Evolutionary conservation across 2,888 invertebrate species (phyloP).

Genomic region (Coecobrya sp.): DNA sequence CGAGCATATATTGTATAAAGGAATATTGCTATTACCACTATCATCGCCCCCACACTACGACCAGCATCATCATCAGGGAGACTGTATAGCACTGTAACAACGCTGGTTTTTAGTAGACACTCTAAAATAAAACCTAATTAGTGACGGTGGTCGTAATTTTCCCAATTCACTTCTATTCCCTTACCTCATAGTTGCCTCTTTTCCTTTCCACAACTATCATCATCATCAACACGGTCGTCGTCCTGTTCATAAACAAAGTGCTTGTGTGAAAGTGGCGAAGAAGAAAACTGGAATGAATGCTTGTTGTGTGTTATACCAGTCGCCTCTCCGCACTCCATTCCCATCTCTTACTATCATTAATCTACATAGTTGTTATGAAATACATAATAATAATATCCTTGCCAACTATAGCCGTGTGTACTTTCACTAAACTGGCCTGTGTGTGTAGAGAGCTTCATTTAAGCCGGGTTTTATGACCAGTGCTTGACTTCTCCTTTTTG

Average conservation of each 20-base stretch:
- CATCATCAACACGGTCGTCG: background rate
- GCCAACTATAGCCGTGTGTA: background rate
- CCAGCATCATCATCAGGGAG: background rate
- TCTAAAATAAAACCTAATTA: conserved; percentile 81
- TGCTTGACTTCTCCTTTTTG: background rate
- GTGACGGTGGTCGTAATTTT: conserved; percentile 77
- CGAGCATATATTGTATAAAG: background rate
- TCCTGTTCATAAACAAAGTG: conserved; percentile 37
- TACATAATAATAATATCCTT: background rate
- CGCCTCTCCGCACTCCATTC: background rate
- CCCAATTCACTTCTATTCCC: conserved; percentile 77
- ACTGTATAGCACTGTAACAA: background rate
- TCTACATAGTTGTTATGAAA: conserved; percentile 60
- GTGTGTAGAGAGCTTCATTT: background rate
- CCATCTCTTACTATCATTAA: conserved; percentile 41
- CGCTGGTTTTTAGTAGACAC: conserved; percentile 19
- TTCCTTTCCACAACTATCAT: conserved; percentile 66
- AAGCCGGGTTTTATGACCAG: background rate
- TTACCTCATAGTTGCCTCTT: conserved; percentile 57
- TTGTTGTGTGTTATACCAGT: conserved; percentile 20
- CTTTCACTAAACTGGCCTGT: background rate
- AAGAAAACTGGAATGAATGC: conserved; percentile 34
- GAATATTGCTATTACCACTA: no score
- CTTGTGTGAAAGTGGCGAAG: conserved; percentile 27
- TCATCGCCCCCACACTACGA: background rate